Percentiles rank a stretch among this genome's conserved stretches.
These are phyloP conservation scores for Tolmerus cingulatus DNA, from an alignment of 2,888 invertebrate genomes.

Conservation along the genomic window DNA sequence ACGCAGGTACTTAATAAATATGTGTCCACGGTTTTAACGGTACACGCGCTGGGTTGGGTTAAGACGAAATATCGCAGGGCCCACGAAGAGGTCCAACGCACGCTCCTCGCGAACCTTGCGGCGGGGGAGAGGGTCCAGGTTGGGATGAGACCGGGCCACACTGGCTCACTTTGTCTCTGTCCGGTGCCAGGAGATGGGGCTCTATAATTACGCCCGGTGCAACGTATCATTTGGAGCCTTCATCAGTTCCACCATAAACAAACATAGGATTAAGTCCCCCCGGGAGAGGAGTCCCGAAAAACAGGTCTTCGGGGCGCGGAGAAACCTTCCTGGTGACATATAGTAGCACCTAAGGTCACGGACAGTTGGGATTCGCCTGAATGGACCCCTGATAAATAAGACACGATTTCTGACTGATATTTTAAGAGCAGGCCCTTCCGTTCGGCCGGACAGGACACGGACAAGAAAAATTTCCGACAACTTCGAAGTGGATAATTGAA, in stretches of 20 bases:
- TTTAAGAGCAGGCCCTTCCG: background rate
- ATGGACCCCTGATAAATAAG: slow-evolving; percentile 3
- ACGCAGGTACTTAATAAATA: slow-evolving; percentile 33
- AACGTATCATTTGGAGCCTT: slow-evolving; percentile 35
- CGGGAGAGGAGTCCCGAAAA: background rate
- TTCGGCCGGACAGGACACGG: background rate
- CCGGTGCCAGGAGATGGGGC: background rate
- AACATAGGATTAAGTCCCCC: slow-evolving; percentile 4
- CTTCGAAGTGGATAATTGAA: background rate
- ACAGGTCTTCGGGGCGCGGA: background rate
- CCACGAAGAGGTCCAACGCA: background rate
- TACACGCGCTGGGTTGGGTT: slow-evolving; percentile 31
- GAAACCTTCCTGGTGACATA: slow-evolving; percentile 33
- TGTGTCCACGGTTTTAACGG: slow-evolving; percentile 40
- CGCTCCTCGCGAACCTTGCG: background rate
- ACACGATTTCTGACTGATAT: slow-evolving; percentile 6
- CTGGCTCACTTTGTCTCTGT: slow-evolving; percentile 37
- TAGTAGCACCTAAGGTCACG: slow-evolving; percentile 39
- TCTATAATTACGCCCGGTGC: slow-evolving; percentile 28
- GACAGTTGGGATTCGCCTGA: background rate
- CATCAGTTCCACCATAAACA: slow-evolving; percentile 40
- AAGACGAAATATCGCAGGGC: background rate
- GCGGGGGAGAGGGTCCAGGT: background rate
- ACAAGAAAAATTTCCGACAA: background rate
- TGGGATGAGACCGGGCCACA: background rate